These are phyloP conservation scores for Volucella zonaria DNA, from an alignment of 2,888 invertebrate genomes.

Conservation along the genomic window DNA sequence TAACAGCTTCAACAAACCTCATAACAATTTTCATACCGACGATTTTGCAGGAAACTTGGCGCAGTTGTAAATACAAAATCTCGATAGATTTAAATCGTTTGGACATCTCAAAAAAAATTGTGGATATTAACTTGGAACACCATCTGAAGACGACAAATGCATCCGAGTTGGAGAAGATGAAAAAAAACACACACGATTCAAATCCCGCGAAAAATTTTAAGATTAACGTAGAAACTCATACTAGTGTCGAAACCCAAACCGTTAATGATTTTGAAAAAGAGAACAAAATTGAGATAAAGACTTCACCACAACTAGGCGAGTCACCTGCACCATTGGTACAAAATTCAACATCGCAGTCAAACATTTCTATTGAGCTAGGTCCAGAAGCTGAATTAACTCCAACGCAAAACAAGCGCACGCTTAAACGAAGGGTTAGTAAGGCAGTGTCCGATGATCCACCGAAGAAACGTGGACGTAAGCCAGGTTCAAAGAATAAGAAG, in stretches of 20 bases:
- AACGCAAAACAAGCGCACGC: neutral
- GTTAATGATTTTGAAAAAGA: neutral
- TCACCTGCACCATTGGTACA: neutral
- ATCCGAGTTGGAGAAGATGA: neutral
- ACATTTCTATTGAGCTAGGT: conserved; percentile 15
- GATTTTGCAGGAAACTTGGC: conserved; percentile 58
- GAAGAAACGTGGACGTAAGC: conserved; percentile 75
- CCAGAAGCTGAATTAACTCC: neutral
- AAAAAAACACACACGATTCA: conserved; percentile 1
- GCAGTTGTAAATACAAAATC: conserved; percentile 64
- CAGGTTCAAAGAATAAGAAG: conserved; percentile 63
- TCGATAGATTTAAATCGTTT: conserved; percentile 61
- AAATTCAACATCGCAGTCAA: neutral
- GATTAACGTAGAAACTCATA: neutral
- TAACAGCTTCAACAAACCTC: conserved; percentile 55
- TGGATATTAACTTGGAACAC: conserved; percentile 50
- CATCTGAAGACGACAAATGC: conserved; percentile 26
- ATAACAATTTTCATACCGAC: conserved; percentile 64
- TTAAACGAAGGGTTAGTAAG: conserved; percentile 33
- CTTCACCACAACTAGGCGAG: neutral
- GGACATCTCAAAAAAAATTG: conserved; percentile 53
- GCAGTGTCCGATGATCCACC: conserved; percentile 50
- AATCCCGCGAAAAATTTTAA: conserved; percentile 26
- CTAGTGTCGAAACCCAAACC: conserved; percentile 1
- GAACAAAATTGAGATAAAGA: conserved; percentile 23